Evolutionary conservation across 2,888 invertebrate genomes (phyloP), one percentile per base, ranked within the genome.

Genomic region (Maniola hyperantus): DNA sequence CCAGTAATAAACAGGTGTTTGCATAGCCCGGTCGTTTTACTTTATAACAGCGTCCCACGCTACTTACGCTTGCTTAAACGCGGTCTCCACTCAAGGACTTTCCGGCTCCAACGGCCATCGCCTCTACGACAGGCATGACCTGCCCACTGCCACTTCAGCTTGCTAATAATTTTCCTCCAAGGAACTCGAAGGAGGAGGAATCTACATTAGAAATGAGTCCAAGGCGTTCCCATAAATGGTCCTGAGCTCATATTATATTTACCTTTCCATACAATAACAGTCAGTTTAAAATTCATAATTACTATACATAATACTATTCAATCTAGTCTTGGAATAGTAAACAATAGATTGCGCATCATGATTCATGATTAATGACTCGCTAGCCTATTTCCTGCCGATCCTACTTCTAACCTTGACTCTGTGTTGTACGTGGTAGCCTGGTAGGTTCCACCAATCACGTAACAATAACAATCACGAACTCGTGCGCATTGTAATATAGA

Each of bases 341-440:
- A 54, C 39, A 54, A 48, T 54, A 48, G 54, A 53, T 13, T 4
- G 6, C 13, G 26, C 33, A 13, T 18, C 26, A 51, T 48, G 44
- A 44, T 11, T 10, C 7, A 55, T 55, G 39, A 48, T 33, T 63
- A 42, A 60, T 53, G 50, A 59, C 44, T 59, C 60, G 65, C 54
- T 62, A 18, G 48, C 48, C 67, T 57, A 68, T 70, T 70, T 70
- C 70, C 70, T 68, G 70, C 57, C 61, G 18, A 55, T 55, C 55
- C 55, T 18, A 44, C 44, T 54, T 55, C 20, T 39, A 46, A 58
- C 67, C 67, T 67, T 67, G 54, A 59, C 58, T 55, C 26, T 13
- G 51, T 5, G 42, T 58, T 44, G 26, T 58, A 20, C 20, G 13
- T 18, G 48, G 48, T 48, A 18, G n/a, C n/a, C n/a, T n/a, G 18